Conservation (phyloP, 2,888 invertebrate species). For the Aricia artaxerxes region DNA sequence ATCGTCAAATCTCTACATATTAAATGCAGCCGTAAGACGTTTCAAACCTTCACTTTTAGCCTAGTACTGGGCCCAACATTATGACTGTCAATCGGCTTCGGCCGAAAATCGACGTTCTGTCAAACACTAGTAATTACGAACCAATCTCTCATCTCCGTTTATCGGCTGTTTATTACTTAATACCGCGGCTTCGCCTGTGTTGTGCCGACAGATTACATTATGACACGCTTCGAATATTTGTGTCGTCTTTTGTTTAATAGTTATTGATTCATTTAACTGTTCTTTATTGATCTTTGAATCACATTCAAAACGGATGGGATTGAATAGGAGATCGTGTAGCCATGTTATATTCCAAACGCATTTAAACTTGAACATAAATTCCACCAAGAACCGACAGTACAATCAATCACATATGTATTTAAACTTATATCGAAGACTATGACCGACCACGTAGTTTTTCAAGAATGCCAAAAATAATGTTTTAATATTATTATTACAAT, state of each 20-base stretch:
- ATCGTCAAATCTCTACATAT: too few relatives aligned
- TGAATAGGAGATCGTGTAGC: not conserved
- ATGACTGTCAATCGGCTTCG: not conserved
- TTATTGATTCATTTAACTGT: not conserved
- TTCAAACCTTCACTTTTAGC: too few relatives aligned
- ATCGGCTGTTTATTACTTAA: conserved; percentile 76
- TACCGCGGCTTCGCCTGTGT: conserved; percentile 47
- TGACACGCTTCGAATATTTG: conserved; percentile 25
- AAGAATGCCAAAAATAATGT: not conserved
- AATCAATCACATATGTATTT: too few relatives aligned
- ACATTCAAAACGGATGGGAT: not conserved
- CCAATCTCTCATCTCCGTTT: conserved; percentile 55
- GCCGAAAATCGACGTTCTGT: not conserved
- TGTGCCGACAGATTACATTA: conserved; percentile 42
- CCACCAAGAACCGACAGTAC: too few relatives aligned
- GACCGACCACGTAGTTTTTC: not conserved
- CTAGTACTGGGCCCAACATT: too few relatives aligned
- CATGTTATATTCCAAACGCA: not conserved
- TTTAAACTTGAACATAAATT: not conserved
- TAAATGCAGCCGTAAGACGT: too few relatives aligned
- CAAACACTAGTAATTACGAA: conserved; percentile 49
- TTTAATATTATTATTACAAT: too few relatives aligned
- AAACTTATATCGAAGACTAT: not conserved
- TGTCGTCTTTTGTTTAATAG: conserved; percentile 27
- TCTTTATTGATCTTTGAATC: not conserved